phyloP scores from a whole-genome alignment of 2,113 vertebrate species.

The Malurus melanocephalus region DNA sequence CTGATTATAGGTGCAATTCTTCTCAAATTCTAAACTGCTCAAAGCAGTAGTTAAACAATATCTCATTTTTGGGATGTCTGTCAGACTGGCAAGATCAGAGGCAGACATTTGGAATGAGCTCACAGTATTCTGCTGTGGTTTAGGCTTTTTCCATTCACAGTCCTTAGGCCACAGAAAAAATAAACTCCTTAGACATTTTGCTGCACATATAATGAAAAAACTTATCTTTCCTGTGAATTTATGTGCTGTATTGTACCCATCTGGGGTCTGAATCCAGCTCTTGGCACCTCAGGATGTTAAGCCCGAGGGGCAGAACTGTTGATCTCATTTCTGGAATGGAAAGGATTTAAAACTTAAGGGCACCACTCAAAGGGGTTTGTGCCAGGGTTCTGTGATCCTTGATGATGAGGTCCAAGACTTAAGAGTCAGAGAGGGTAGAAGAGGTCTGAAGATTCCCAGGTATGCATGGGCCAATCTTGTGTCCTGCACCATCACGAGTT shows the following conservation, averaged over 20 bases:
- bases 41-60: neutral
- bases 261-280: neutral
- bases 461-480: fast-evolving
- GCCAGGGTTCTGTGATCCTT: neutral
- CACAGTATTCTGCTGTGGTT: neutral
- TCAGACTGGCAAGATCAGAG: neutral
- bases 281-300: neutral
- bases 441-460: neutral
- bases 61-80: neutral
- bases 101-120: neutral
- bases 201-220: neutral
- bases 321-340: neutral
- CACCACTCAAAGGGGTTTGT: neutral
- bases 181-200: neutral
- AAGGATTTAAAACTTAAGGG: neutral
- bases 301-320: neutral
- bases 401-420: neutral
- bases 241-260: neutral
- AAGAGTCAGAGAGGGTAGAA: neutral
- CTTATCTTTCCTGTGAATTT: neutral
- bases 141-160: neutral
- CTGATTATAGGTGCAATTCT: neutral
- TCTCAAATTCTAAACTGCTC: neutral
- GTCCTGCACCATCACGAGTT: fast-evolving
- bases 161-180: neutral